A percentile compares a stretch with the other conserved stretches of the same genome.
phyloP scores from a whole-genome alignment of 2,888 invertebrate genomes.

The Idaea dimidiata region DNA sequence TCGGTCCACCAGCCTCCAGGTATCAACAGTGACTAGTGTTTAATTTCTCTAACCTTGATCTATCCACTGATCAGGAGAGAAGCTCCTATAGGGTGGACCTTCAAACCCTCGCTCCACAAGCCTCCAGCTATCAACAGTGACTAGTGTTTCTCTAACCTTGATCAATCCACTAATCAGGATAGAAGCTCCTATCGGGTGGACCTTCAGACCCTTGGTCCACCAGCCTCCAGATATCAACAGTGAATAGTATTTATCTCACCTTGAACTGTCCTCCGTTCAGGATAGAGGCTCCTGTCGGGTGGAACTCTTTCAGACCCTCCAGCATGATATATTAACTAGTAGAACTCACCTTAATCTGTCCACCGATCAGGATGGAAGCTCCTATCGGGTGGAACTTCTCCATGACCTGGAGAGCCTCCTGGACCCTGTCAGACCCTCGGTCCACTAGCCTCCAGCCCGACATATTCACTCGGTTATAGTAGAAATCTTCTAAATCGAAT shows the following conservation, averaged over 20 bases:
- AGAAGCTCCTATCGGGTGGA: conserved; percentile 91
- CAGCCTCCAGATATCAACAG: conserved; percentile 94
- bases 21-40: conserved; percentile 90
- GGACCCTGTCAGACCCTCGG: conserved; percentile 87
- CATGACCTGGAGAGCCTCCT: conserved; percentile 90
- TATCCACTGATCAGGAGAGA: conserved; percentile 85
- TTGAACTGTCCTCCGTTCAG: conserved; percentile 82
- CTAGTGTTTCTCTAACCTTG: conserved; percentile 60
- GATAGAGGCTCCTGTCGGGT: conserved; percentile 90
- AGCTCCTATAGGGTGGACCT: conserved; percentile 92
- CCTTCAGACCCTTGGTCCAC: conserved; percentile 91
- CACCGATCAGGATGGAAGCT: conserved; percentile 86
- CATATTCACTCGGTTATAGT: conserved; percentile 96
- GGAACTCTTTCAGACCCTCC: conserved; percentile 94
- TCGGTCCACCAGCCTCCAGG: conserved; percentile 92
- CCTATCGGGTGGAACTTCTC: conserved; percentile 93
- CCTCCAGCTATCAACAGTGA: conserved; percentile 97
- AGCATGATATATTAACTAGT: conserved; percentile 96
- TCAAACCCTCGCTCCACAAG: conserved; percentile 90
- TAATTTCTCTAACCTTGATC: conserved; percentile 60
- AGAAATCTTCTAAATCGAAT: conserved; percentile 93
- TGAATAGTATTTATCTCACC: conserved; percentile 82
- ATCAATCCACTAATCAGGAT: conserved; percentile 84
- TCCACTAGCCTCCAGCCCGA: conserved; percentile 96
- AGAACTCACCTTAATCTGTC: conserved; percentile 61